Conservation (phyloP, 2,888 invertebrate species). For the Luperina testacea region DNA sequence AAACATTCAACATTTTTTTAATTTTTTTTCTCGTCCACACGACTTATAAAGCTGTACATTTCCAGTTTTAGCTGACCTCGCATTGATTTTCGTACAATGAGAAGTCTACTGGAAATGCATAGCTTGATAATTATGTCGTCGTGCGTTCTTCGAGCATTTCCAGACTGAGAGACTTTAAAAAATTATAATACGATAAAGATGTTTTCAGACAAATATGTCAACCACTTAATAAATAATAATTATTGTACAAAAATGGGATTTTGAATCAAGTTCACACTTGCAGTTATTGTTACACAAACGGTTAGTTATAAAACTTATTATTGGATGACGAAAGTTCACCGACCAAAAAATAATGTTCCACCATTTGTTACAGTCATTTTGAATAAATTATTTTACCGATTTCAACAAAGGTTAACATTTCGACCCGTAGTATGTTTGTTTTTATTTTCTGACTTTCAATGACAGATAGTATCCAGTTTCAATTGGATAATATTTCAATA, state of each 20-base stretch:
- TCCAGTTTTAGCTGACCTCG: neutral
- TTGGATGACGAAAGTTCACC: slow-evolving; percentile 1
- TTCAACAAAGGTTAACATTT: neutral
- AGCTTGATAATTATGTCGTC: neutral
- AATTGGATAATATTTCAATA: neutral
- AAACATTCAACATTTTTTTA: neutral
- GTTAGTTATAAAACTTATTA: slow-evolving; percentile 27
- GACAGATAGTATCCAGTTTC: neutral
- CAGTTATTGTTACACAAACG: slow-evolving; percentile 37
- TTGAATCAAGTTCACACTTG: slow-evolving; percentile 40
- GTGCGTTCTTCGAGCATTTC: slow-evolving; percentile 16
- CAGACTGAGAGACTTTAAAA: slow-evolving; percentile 22
- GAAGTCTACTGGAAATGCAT: neutral
- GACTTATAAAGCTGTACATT: neutral
- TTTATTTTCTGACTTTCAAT: neutral
- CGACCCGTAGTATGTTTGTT: neutral
- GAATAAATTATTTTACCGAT: neutral
- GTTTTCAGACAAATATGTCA: slow-evolving; percentile 26
- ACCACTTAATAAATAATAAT: slow-evolving; percentile 43
- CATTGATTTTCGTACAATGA: neutral
- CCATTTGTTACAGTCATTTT: neutral
- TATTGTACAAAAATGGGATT: slow-evolving; percentile 46
- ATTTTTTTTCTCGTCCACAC: neutral
- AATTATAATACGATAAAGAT: slow-evolving; percentile 34
- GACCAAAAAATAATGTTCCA: neutral